Evolutionary conservation across 2,888 invertebrate species (phyloP), one percentile per base, ranked within the genome.

Genomic region (Platycnemis pennipes): DNA sequence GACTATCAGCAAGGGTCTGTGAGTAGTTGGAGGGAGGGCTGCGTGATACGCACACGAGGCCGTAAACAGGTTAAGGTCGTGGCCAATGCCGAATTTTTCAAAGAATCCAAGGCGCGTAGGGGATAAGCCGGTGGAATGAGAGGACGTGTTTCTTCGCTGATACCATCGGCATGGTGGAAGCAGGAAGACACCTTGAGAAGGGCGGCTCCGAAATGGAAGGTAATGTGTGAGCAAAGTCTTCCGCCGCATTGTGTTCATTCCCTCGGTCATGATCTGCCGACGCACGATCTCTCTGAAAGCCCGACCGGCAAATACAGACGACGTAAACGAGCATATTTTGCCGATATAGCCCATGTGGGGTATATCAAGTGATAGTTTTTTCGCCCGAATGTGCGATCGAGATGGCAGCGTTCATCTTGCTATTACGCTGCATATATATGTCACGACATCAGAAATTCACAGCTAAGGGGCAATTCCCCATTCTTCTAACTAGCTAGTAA

Each of bases 11-110:
- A 26, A 77, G 63, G 63, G 77, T 77, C 37, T 63, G 53, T 26
- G 8, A 16, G 77, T 11, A 37, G 37, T 31, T 22, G n/a, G n/a
- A n/a, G 63, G n/a, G 22, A 5, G 63, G 22, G 26, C 7, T 4
- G 8, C 77, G 77, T 37, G 77, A 77, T 37, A 77, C 37, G 37
- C 77, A 77, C 37, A 26, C 37, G 77, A 26, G 44, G 45, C 44
- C 63, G 42, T 91, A 91, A 63, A 16, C 91, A 63, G 63, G 69
- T 91, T 91, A 91, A 91, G 91, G 91, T 91, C 91, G 63, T 45
- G 56, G 44, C 44, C 91, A 91, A 63, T 91, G 91, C n/a, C 91
- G 63, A n/a, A 89, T 89, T 89, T n/a, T 31, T 37, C 56, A n/a
- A 63, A 63, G 26, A 31, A 44, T 86, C 44, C 42, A 63, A 69